A percentile compares a stretch with the other conserved stretches of the same genome.
These are phyloP conservation scores for Zhuqinia jingwanae DNA, from an alignment of 2,888 invertebrate species.

Conservation along the genomic window DNA sequence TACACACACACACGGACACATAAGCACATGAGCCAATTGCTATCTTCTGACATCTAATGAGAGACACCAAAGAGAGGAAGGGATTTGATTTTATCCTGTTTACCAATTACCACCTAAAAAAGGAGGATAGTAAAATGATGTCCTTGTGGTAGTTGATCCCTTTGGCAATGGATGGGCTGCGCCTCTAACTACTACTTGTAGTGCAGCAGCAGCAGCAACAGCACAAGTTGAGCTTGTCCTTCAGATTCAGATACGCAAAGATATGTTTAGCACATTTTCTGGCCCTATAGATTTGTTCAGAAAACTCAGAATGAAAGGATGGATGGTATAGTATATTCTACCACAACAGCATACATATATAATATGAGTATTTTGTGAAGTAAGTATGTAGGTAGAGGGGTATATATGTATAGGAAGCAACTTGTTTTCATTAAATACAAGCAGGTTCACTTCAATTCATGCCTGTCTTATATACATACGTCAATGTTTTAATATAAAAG, in stretches of 20 bases:
- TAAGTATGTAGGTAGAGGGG: constrained; percentile 18
- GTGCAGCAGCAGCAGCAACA: not conserved
- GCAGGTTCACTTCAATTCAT: constrained; percentile 58
- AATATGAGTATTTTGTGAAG: too few relatives aligned
- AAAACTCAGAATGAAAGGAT: not conserved
- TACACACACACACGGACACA: too few relatives aligned
- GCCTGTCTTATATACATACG: not conserved
- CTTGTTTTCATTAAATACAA: constrained; percentile 63
- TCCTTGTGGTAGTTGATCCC: constrained; percentile 66
- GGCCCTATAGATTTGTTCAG: not conserved
- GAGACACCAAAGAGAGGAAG: constrained; percentile 28
- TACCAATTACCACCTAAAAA: constrained; percentile 30
- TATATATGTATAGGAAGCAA: too few relatives aligned
- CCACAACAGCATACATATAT: too few relatives aligned
- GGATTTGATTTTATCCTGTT: constrained; percentile 30
- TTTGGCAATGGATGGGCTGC: constrained; percentile 68
- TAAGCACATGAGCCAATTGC: not conserved
- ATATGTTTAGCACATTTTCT: constrained; percentile 54
- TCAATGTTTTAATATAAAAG: constrained; percentile 24
- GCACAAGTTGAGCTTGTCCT: constrained; percentile 45
- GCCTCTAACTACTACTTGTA: constrained; percentile 55
- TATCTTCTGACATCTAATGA: constrained; percentile 63
- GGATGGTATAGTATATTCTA: constrained; percentile 6
- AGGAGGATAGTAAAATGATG: constrained; percentile 38
- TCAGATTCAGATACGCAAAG: constrained; percentile 55